A percentile compares a stretch with the other conserved stretches of the same genome.
Conservation (phyloP, 30 jellyfish, hydroid and myxozoan genomes). For the Turritopsis rubra region DNA sequence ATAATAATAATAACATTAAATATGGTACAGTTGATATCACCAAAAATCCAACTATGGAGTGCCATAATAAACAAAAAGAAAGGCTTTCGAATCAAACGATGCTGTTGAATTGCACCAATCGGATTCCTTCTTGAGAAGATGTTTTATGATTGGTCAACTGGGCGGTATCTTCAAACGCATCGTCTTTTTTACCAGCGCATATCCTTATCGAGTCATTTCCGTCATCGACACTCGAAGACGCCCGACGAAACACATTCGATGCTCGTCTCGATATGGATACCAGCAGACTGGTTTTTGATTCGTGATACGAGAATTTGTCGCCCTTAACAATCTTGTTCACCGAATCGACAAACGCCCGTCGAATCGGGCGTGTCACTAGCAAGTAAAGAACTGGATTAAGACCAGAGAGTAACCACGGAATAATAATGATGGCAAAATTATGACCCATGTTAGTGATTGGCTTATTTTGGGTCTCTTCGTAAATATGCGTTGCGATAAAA, state of each 20-base stretch:
- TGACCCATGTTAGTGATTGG: constrained; percentile 33
- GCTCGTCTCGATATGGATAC: constrained; percentile 12
- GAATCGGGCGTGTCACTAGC: constrained; percentile 42
- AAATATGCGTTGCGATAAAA: constrained; percentile 63
- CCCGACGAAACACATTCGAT: constrained; percentile 21
- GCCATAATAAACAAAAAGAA: background rate
- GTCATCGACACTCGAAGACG: constrained; percentile 6
- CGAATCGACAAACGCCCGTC: constrained; percentile 28
- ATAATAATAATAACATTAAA: too few species aligned
- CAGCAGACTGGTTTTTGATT: background rate
- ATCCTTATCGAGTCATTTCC: background rate
- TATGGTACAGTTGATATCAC: too few species aligned
- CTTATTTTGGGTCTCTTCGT: constrained; percentile 45
- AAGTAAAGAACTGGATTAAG: constrained; percentile 67
- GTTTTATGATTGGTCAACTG: background rate
- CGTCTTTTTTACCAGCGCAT: background rate
- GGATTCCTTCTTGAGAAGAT: background rate
- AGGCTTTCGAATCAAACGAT: background rate
- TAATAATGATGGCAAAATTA: constrained; percentile 44
- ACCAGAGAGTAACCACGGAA: constrained; percentile 80
- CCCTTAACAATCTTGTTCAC: background rate
- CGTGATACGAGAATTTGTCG: background rate
- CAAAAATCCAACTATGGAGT: too few species aligned
- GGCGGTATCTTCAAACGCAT: too few species aligned
- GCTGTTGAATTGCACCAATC: background rate